Evolutionary conservation across 2,113 vertebrate species (phyloP).

Genomic region (Heterotilapia buettikoferi): DNA sequence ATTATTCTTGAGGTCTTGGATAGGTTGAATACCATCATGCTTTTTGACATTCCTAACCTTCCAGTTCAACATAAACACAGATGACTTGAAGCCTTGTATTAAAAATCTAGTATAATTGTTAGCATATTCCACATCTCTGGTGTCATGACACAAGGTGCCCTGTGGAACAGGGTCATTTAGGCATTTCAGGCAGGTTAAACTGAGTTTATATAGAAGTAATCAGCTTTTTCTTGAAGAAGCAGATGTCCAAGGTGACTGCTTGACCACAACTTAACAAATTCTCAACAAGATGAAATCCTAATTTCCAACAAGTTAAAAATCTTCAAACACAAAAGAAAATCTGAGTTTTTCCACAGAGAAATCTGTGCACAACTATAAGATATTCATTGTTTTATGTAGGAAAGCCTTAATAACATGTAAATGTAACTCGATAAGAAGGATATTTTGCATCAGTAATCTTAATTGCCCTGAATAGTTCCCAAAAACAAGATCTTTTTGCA

Average conservation of each 20-base stretch:
- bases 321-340: neutral
- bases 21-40: neutral
- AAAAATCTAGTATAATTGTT: neutral
- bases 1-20: neutral
- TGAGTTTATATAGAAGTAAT: neutral
- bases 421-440: neutral
- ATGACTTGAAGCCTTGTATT: neutral
- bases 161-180: neutral
- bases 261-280: neutral
- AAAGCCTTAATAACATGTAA: neutral
- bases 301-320: neutral
- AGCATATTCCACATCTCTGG: neutral
- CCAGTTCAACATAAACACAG: neutral
- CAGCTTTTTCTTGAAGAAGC: neutral
- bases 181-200: conserved; percentile 6
- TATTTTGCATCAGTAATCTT: neutral
- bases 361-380: neutral
- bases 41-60: neutral
- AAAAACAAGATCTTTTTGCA: neutral
- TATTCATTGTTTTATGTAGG: neutral
- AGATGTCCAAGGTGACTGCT: neutral
- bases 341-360: neutral
- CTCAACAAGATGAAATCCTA: neutral
- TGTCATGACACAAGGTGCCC: neutral
- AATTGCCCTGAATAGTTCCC: neutral